Conservation (phyloP, 2,113 vertebrate genomes). For the Rhea americana region DNA sequence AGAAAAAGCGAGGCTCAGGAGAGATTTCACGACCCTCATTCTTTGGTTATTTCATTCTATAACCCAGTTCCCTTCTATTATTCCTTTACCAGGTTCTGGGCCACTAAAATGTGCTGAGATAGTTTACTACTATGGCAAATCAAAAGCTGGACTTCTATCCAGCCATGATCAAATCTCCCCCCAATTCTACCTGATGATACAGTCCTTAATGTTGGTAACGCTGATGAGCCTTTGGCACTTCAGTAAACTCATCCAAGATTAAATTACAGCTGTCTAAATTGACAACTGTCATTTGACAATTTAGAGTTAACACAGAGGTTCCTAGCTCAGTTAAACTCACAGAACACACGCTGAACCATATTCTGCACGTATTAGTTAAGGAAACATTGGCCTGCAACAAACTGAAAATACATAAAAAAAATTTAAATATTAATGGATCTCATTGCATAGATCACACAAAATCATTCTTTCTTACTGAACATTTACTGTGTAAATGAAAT, state of each 20-base stretch:
- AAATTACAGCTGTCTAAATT: neutral
- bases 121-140: neutral
- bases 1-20: neutral
- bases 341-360: neutral
- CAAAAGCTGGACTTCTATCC: neutral
- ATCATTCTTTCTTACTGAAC: neutral
- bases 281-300: neutral
- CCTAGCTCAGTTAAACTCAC: neutral
- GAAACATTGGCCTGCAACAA: neutral
- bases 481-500: neutral
- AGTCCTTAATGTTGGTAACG: neutral
- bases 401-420: neutral
- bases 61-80: neutral
- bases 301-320: neutral
- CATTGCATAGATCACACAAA: neutral
- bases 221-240: neutral
- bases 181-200: neutral
- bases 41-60: neutral
- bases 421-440: neutral
- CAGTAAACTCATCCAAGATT: neutral
- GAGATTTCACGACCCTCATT: neutral
- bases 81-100: neutral
- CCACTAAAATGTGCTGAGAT: neutral
- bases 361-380: neutral
- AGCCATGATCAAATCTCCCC: neutral